Percentiles rank a stretch among this genome's conserved stretches.
Conservation (phyloP, 2,888 invertebrate genomes). For the Netelia melanura region DNA sequence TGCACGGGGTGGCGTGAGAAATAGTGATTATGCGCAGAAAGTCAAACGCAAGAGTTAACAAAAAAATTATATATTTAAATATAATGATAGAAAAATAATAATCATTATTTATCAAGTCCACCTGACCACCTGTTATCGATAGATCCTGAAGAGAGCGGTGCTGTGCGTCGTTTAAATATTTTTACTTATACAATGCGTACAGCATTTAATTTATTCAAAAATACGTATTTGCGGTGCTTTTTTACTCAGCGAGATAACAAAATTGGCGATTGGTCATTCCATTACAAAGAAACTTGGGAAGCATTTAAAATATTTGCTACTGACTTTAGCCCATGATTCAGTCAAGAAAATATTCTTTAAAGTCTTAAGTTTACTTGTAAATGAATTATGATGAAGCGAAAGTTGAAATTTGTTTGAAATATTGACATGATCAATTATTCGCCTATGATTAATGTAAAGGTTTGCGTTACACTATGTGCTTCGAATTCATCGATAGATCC, state of each 20-base stretch:
- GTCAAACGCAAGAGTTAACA: constrained; percentile 47
- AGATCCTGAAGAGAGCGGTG: constrained; percentile 78
- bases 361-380: constrained; percentile 37
- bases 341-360: not conserved
- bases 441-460: constrained; percentile 54
- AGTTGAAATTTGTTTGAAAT: constrained; percentile 22
- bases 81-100: constrained; percentile 61
- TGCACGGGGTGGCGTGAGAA: constrained; percentile 72
- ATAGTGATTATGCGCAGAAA: constrained; percentile 63
- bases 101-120: constrained; percentile 36
- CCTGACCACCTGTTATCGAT: constrained; percentile 80
- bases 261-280: constrained; percentile 13
- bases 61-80: constrained; percentile 49
- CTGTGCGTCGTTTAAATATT: constrained; percentile 66
- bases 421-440: constrained; percentile 31
- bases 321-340: not conserved
- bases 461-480: constrained; percentile 54
- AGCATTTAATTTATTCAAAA: not conserved
- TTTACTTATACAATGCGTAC: not conserved
- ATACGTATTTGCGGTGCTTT: constrained; percentile 51
- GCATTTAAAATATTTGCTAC: constrained; percentile 9
- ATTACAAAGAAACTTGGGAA: constrained; percentile 32
- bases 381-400: constrained; percentile 37
- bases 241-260: constrained; percentile 17
- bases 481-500: constrained; percentile 28